Base-by-base conservation (phyloP, 2,888 invertebrate species). In the Drosophila cracens region DNA sequence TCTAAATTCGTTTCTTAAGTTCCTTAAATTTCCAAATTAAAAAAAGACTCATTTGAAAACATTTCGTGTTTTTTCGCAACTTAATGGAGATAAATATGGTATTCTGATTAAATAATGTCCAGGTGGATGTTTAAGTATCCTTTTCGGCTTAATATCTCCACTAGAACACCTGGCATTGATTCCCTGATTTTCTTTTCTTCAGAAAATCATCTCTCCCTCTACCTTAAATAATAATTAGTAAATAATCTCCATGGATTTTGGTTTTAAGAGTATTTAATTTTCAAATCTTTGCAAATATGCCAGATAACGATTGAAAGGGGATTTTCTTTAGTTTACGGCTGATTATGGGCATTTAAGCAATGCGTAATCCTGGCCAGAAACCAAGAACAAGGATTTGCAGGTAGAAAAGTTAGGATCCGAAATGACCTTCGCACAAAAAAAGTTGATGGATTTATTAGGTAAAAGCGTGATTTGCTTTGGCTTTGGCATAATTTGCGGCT, bases 401-500 rank as follows among this genome's bases (percentile, higher is more conserved):
- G 46, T 46, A 51, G 25, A 27, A 34, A 13, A 36, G 36, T 18
- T 25, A 8, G 46, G 25, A 16, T 25, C 25, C 13, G 21, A 16
- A 27, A 46, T 13, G 53, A 49, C 70, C 74, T 83, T 77, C 74
- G 51, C 33, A 16, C 71, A 73, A 78, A 64, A 62, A 46, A 46
- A 16, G 16, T 5, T 82, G 79, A 82, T 70, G 74, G 81, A 84
- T 84, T 84, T 86, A 86, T 84, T 79, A 53, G 82, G 61, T 71
- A 68, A 70, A 66, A 72, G 78, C 71, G 83, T 79, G 83, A 64
- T 79, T 71, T 51, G 33, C 53, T n/a, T n/a, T 16, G 57, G 87
- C 78, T 86, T 85, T 85, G 56, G 67, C 69, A 67, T 82, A 74
- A 86, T 86, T 82, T 85, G 87, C 70, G 85, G 84, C 74, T 83